Base-by-base conservation (phyloP, 2,888 invertebrate species). In the Lymantria dispar region DNA sequence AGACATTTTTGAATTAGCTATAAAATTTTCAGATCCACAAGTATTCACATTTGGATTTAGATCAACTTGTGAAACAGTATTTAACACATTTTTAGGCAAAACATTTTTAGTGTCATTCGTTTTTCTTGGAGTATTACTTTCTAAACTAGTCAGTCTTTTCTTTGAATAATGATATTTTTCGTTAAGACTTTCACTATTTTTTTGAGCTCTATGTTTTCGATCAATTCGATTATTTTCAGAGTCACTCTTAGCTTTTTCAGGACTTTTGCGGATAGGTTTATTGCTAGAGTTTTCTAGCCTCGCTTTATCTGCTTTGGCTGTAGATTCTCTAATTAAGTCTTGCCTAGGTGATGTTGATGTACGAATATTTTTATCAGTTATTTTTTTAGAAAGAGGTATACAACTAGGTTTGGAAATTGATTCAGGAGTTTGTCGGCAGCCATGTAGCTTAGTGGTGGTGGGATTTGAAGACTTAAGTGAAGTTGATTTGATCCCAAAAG, bases 131-230 rank as follows among this genome's bases (percentile, higher is more conserved):
- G 83, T 88, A 83, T 80, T 87, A 80, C 86, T 82, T 71, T 83
- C 90, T 91, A 91, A 83, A 83, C 90, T 91, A 91, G 86, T 91
- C 91, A 91, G 91, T 91, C 91, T 91, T 91, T 90, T 90, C 82
- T 90, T 91, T 82, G 85, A 87, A 88, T 87, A 76, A 83, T 88
- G 87, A 89, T 88, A 87, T 87, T 88, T 91, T 84, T 87, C 90
- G 74, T 80, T 89, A 83, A 81, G 82, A 85, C 80, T 85, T 83
- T 87, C 87, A 82, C 77, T 85, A 80, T 85, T 83, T 62, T 87
- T 91, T 86, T 90, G 90, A 87, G 86, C 85, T 84, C 87, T 85
- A 74, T 85, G 79, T 83, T 78, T 85, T 84, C 78, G 86, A 72
- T 85, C 86, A 69, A 78, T 85, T 73, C 85, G 83, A 76, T 74